phyloP scores from a whole-genome alignment of 2,797 vertebrate species.

The Pantherophis vulpinus region DNA sequence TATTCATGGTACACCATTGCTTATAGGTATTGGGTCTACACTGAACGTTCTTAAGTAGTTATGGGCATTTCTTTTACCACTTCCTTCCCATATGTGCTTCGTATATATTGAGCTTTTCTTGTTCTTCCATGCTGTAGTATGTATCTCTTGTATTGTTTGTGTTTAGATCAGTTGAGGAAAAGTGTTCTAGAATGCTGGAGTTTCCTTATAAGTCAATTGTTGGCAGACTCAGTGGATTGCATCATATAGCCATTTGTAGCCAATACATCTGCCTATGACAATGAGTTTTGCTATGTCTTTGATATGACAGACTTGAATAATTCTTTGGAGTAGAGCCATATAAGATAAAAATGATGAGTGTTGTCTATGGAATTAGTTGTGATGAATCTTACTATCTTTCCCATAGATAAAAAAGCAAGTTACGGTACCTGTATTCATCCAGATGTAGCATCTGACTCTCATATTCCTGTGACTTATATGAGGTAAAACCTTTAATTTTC shows the following conservation, averaged over 20 bases:
- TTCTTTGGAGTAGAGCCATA: neutral
- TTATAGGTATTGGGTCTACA: neutral
- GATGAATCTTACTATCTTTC: slow-evolving; percentile 35
- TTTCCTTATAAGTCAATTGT: neutral
- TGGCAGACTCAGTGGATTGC: neutral
- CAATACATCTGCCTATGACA: neutral
- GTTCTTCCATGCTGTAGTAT: neutral
- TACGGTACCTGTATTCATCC: slow-evolving; percentile 54
- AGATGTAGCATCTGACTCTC: slow-evolving; percentile 36
- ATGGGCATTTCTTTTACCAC: neutral
- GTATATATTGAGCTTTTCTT: neutral
- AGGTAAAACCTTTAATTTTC: slow-evolving; percentile 48
- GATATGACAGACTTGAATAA: neutral
- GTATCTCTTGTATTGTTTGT: neutral
- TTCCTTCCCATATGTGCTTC: too few species aligned
- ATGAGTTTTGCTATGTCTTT: neutral
- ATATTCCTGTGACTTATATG: slow-evolving; percentile 32
- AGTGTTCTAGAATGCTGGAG: neutral
- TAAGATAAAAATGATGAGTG: neutral
- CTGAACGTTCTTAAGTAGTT: neutral
- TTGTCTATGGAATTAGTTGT: neutral
- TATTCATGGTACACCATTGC: neutral
- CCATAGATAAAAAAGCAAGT: slow-evolving; percentile 57
- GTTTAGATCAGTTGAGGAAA: neutral
- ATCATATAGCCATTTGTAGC: neutral